A percentile compares a stretch with the other conserved stretches of the same genome.
These are phyloP conservation scores for Antidorcas marsupialis DNA, from an alignment of 2,113 vertebrate genomes.

Conservation along the genomic window DNA sequence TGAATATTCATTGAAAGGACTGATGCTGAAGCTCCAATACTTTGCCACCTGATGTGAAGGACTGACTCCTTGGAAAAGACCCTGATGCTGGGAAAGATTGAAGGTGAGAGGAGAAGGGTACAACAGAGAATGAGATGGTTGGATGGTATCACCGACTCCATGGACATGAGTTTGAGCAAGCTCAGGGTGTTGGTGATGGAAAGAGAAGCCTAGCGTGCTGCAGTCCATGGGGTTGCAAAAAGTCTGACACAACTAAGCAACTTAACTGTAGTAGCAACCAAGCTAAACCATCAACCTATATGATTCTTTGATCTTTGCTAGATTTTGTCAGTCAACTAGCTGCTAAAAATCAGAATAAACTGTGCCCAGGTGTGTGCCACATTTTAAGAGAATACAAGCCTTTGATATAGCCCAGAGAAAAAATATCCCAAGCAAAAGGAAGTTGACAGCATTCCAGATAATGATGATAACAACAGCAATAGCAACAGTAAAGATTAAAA, in stretches of 20 bases:
- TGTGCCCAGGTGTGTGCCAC: not conserved
- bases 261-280: not conserved
- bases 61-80: not conserved
- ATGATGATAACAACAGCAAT: not conserved
- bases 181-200: not conserved
- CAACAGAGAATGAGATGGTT: not conserved
- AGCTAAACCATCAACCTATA: not conserved
- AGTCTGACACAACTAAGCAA: not conserved
- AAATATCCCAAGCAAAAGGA: not conserved
- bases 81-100: not conserved
- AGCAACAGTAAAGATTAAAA: not conserved
- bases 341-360: not conserved
- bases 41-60: not conserved
- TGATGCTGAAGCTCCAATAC: not conserved
- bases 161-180: not conserved
- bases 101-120: not conserved
- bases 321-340: not conserved
- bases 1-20: not conserved
- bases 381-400: not conserved
- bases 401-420: not conserved
- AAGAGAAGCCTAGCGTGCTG: not conserved
- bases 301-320: not conserved
- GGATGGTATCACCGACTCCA: rapidly evolving
- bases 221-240: not conserved
- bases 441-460: not conserved